These are phyloP conservation scores for Meloidogyne floridensis DNA, from an alignment of 1,140 invertebrate genomes.

Conservation along the genomic window DNA sequence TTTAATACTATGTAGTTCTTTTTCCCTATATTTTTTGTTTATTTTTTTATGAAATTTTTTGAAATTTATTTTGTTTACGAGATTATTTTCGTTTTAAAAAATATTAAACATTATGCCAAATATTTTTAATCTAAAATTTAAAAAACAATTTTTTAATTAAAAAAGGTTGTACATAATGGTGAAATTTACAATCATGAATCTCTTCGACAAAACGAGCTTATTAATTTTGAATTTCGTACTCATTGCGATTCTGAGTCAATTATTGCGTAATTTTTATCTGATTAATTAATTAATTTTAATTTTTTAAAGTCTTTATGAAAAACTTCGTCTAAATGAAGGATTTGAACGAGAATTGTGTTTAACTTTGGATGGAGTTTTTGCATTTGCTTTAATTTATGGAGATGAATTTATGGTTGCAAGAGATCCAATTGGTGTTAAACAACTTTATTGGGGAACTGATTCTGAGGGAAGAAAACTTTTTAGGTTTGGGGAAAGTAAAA, in stretches of 20 bases:
- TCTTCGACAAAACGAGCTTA: slow-evolving; percentile 50
- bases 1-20: no score
- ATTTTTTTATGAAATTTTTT: no score
- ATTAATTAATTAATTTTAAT: slow-evolving; percentile 50
- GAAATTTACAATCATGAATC: slow-evolving; percentile 63
- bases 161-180: slow-evolving; percentile 64
- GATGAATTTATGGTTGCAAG: slow-evolving; percentile 63
- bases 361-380: slow-evolving; percentile 61
- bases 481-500: slow-evolving; percentile 22
- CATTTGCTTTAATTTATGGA: slow-evolving; percentile 59
- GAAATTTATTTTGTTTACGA: no score
- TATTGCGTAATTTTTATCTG: neutral
- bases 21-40: no score
- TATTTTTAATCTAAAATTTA: neutral
- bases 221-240: slow-evolving; percentile 42
- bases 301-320: slow-evolving; percentile 52
- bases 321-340: slow-evolving; percentile 36
- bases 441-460: slow-evolving; percentile 62
- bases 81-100: neutral
- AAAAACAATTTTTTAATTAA: slow-evolving; percentile 24
- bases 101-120: neutral
- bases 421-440: slow-evolving; percentile 59
- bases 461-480: slow-evolving; percentile 57
- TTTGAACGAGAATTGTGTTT: slow-evolving; percentile 52
- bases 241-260: slow-evolving; percentile 53